Evolutionary conservation across 2,113 vertebrate genomes (phyloP).

Genomic region (Nanorana parkeri): DNA sequence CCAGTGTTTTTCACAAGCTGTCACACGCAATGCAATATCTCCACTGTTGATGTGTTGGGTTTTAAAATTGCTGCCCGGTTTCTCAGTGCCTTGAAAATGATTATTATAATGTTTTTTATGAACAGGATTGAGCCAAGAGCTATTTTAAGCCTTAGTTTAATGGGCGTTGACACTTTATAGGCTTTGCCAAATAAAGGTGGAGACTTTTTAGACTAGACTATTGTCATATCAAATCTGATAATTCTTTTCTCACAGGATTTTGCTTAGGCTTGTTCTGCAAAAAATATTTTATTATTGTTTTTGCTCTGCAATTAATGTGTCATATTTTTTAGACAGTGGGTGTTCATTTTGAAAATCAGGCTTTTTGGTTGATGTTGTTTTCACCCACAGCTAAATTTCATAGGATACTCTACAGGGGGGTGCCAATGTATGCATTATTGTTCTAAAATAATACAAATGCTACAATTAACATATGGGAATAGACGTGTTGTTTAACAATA

Average conservation of each 20-base stretch:
- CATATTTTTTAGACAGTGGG: conserved; percentile 53
- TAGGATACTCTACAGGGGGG: no score
- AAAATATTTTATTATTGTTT: neutral
- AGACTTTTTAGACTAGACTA: conserved; percentile 69
- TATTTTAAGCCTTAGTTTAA: conserved; percentile 44
- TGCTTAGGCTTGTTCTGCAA: conserved; percentile 66
- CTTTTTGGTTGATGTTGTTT: neutral
- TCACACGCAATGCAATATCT: conserved; percentile 7
- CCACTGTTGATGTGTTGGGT: conserved; percentile 7
- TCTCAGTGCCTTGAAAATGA: conserved; percentile 40
- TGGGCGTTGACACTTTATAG: conserved; percentile 26
- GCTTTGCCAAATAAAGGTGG: conserved; percentile 61
- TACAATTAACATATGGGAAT: no score
- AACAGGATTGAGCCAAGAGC: conserved; percentile 17
- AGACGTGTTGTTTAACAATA: no score
- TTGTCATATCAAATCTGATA: conserved; percentile 72
- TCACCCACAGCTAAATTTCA: neutral
- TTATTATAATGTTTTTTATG: conserved; percentile 43
- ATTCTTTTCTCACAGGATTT: conserved; percentile 66
- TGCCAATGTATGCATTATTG: no score
- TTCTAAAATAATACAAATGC: no score
- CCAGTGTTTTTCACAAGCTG: conserved; percentile 11
- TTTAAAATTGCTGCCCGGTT: conserved; percentile 7
- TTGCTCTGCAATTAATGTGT: conserved; percentile 59
- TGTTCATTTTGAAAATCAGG: conserved; percentile 46